Evolutionary conservation across 2,797 vertebrate genomes (phyloP), one percentile per base, ranked within the genome.

Genomic region (Malurus splendens): DNA sequence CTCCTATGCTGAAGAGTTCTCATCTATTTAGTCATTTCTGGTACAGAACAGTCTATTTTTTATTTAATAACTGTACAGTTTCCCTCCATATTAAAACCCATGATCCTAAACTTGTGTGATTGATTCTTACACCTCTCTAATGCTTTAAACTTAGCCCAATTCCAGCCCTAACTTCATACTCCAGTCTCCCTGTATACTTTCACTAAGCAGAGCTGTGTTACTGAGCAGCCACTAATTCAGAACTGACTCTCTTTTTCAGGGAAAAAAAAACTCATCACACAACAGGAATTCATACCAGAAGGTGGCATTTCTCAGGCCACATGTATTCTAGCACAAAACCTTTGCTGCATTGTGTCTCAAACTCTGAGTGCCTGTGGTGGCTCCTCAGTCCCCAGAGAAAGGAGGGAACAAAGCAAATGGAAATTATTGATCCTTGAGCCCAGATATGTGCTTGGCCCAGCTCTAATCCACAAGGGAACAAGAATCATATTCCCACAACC

Each of bases 211-310:
- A 65, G 55, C 30, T 36, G 22, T 28, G 30, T 32, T 87, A 59
- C 66, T 50, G 24, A 90, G 51, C 50, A 89, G 65, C n/a, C 59
- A 55, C 28, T 33, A 20, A 62, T 75, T 81, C 42, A 86, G 38
- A 84, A 84, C 22, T 7, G 18, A 60, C 9, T 25, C 1, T 4
- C 18, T 62, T 77, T 90, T 65, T 68, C 39, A 57, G 50, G 6
- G 8, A 22, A 67, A 57, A 67, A 57, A 67, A 47, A 60, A 8
- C 7, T 1, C 17, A 64, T 15, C 33, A 32, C 30, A 85, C 39
- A 85, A 71, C 17, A 76, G 25, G 42, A 91, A 65, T 77, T 61
- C 36, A 41, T 30, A 71, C 18, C 32, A 79, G 22, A 50, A 74
- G 25, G 17, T 42, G 10, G 18, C 20, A 12, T 41, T 55, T 85